Evolutionary conservation across 92 coral and sea anemone genomes (phyloP), one percentile per base, ranked within the genome.

Genomic region (Isaurus tuberculatus): DNA sequence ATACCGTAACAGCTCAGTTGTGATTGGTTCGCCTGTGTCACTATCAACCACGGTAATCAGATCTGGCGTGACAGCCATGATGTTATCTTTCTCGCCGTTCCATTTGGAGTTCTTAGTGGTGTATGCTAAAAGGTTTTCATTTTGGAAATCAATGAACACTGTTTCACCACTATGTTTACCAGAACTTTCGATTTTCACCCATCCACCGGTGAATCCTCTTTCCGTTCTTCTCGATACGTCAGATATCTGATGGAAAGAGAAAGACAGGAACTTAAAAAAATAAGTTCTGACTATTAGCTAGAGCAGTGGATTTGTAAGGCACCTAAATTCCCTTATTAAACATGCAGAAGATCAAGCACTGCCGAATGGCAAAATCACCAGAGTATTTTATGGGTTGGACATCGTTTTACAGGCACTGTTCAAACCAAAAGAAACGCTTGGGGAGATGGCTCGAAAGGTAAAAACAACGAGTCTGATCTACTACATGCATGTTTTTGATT

Each of bases 1-100:
- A 83, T 96, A 96, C 8, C 97, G 98, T 15, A 92, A 86, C 49
- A 90, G 97, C 71, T 96, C 99, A 16, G 99, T 96, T 3, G 99
- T 86, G 74, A 96, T 72, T 71, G 93, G 92, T 65, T 94, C 93
- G 61, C 98, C 99, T 57, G 93, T 91, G 72, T 94, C 98, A 51
- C 91, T 81, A 57, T 94, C 97, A 1, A 96, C 95, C 70, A 94
- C 70, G 23, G 98, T 88, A 55, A 96, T 96, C 66, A 96, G 91
- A 58, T 96, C 99, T 4, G 99, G 99, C 4, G 91, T 95, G 27
- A 94, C 85, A 7, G 98, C 94, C 31, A 87, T 61, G 23, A 90
- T 51, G 0, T 49, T 29, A 70, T 80, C 72, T 84, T 86, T 96
- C 23, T 90, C 80, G 70, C 90, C 95, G 44, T 93, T 89, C 16